Evolutionary conservation across 1,140 invertebrate genomes (phyloP), one percentile per base, ranked within the genome.

Genomic region (Aleiodes sp.): DNA sequence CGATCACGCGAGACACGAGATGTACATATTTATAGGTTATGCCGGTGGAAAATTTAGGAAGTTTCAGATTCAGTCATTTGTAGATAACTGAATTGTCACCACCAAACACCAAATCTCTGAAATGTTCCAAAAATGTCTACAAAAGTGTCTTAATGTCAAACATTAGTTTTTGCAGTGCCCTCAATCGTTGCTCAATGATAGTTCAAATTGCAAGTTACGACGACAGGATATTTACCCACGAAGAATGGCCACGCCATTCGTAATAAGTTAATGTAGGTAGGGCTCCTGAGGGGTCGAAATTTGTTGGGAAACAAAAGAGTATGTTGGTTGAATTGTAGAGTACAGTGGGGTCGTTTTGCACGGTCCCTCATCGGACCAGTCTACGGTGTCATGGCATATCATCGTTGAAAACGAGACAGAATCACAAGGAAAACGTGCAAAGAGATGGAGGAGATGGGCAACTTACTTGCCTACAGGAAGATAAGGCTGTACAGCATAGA

Each of bases 401-500:
- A 21, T 61, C 26, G 12, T 52, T 12, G 21, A 24, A 12, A 65
- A 14, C 4, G 21, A 26, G 41, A 46, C 9, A 43, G 41, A 52
- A 19, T n/a, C n/a, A n/a, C n/a, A n/a, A 39, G 21, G 9, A 56
- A 21, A 56, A 68, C 46, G 9, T 29, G 29, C 37, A 68, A 66
- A 56, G 52, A 21, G 43, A 72, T 71, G 68, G 66, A 68, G n/a
- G n/a, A n/a, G n/a, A n/a, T n/a, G n/a, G n/a, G n/a, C n/a, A n/a
- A n/a, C n/a, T n/a, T n/a, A n/a, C n/a, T 75, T 68, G 64, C 26
- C 35, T 70, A 65, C 74, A 62, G 70, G 67, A 73, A 84, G 82
- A 84, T 83, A 84, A 83, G 78, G 68, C 46, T 72, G 76, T 72
- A 75, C 65, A 68, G 73, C 70, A 73, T 57, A 68, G 75, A 78